phyloP scores from a whole-genome alignment of 2,113 vertebrate species.

The Pampusana beccarii region DNA sequence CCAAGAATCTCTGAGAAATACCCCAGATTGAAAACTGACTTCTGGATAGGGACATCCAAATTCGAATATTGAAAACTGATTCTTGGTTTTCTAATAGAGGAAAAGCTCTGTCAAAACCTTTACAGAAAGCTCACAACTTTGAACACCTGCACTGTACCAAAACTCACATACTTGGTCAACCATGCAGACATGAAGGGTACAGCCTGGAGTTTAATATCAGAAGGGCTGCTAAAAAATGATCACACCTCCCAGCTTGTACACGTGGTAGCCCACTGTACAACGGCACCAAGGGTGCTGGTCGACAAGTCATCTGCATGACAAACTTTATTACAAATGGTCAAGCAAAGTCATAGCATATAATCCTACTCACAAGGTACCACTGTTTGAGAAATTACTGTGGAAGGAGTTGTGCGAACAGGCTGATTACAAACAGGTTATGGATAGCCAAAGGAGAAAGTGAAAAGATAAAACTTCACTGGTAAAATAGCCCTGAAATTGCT shows the following conservation, averaged over 20 bases:
- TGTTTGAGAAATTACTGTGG: background rate
- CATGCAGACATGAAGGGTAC: background rate
- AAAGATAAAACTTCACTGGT: background rate
- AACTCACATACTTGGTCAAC: background rate
- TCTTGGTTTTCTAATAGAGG: background rate
- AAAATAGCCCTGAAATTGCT: background rate
- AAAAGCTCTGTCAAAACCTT: background rate
- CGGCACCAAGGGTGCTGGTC: background rate
- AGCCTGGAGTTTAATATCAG: background rate
- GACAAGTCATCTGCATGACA: background rate
- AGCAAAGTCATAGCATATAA: background rate
- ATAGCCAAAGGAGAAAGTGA: background rate
- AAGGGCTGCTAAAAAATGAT: background rate
- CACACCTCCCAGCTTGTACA: background rate
- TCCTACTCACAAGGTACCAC: background rate
- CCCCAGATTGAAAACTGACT: background rate
- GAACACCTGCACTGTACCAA: background rate
- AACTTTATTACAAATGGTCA: background rate
- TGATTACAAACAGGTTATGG: background rate
- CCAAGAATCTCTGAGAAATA: background rate
- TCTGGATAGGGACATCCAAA: background rate
- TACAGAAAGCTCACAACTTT: background rate
- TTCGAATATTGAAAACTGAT: background rate
- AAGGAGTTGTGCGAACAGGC: background rate
- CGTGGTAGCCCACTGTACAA: rapidly evolving